These are phyloP conservation scores for Meloidogyne floridensis DNA, from an alignment of 1,140 invertebrate species.

Conservation along the genomic window DNA sequence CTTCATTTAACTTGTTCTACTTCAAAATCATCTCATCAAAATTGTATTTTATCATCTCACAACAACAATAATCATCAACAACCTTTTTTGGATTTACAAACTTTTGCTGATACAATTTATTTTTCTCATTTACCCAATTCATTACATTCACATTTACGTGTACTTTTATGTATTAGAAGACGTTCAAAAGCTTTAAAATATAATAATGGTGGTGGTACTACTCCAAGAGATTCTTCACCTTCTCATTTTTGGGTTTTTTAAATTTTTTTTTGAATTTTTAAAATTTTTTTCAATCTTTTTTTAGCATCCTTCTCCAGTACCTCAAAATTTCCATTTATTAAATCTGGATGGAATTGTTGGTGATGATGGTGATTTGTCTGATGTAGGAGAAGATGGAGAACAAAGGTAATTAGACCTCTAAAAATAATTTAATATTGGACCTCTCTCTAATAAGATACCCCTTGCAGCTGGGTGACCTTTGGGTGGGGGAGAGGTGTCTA, in stretches of 20 bases:
- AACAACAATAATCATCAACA: not conserved
- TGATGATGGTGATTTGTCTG: not conserved
- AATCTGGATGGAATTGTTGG: conserved; percentile 20
- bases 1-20: not conserved
- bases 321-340: conserved; percentile 27
- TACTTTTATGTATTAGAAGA: conserved; percentile 16
- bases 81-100: not conserved
- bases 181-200: conserved; percentile 25
- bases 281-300: not conserved
- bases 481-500: too few species aligned
- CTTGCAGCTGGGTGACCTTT: too few species aligned
- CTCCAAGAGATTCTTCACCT: conserved; percentile 20
- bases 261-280: not conserved
- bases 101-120: conserved; percentile 7
- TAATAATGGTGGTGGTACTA: conserved; percentile 13
- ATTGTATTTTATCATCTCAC: too few species aligned
- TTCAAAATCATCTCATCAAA: not conserved
- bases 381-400: conserved; percentile 5
- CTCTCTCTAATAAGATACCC: not conserved
- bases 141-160: conserved; percentile 16
- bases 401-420: not conserved
- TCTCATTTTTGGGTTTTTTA: conserved; percentile 14
- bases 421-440: not conserved
- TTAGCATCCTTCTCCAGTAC: conserved; percentile 21
- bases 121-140: conserved; percentile 17